Percentiles rank a stretch among this genome's conserved stretches.
Evolutionary conservation across 1,140 invertebrate genomes (phyloP).

Genomic region (Drosophila sproati): DNA sequence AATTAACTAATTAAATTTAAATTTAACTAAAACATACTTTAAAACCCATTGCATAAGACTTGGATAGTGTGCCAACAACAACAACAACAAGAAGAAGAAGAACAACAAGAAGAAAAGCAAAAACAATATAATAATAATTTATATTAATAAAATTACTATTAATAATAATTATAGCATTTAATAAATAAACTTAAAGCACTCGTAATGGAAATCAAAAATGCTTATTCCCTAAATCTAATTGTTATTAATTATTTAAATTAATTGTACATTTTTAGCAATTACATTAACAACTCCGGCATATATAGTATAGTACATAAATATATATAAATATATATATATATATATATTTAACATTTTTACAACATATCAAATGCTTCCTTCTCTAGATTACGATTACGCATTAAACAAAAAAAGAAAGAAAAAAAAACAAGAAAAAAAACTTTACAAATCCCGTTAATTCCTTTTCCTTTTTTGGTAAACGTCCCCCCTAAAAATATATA

Average conservation of each 20-base stretch:
- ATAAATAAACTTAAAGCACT: slow-evolving; percentile 31
- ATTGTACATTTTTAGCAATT: slow-evolving; percentile 59
- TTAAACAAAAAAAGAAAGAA: slow-evolving; percentile 10
- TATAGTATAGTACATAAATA: slow-evolving; percentile 26
- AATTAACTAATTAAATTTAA: slow-evolving; percentile 56
- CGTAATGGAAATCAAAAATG: slow-evolving; percentile 45
- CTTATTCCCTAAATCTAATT: slow-evolving; percentile 57
- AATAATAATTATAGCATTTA: slow-evolving; percentile 28
- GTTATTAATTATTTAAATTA: slow-evolving; percentile 81
- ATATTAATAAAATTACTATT: slow-evolving; percentile 20
- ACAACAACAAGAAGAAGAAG: slow-evolving; percentile 29
- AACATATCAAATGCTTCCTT: slow-evolving; percentile 84
- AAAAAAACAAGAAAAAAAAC: slow-evolving; percentile 12
- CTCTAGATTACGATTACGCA: slow-evolving; percentile 59
- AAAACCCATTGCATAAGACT: slow-evolving; percentile 68
- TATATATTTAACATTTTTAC: slow-evolving; percentile 73
- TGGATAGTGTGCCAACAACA: slow-evolving; percentile 77
- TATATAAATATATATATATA: slow-evolving; percentile 38
- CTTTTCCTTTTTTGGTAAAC: slow-evolving; percentile 5
- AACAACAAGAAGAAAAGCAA: slow-evolving; percentile 31
- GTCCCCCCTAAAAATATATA: background rate
- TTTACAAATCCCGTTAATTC: background rate
- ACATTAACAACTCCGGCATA: slow-evolving; percentile 19
- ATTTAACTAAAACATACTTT: slow-evolving; percentile 33
- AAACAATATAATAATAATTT: slow-evolving; percentile 30